These are phyloP conservation scores for Caenorhabditis imperialis DNA, from an alignment of 2,888 invertebrate genomes.

Conservation along the genomic window DNA sequence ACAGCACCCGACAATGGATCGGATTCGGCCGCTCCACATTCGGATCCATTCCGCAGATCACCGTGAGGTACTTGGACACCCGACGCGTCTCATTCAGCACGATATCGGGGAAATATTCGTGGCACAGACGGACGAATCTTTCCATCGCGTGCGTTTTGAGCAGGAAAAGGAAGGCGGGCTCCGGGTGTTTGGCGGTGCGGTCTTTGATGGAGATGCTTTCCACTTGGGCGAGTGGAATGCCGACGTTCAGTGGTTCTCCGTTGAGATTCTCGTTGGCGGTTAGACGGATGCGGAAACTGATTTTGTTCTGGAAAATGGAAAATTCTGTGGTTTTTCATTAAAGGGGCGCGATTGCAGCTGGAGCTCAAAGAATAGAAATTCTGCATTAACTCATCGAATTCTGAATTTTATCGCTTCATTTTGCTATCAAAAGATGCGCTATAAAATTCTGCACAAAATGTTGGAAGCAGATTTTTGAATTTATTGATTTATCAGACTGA, in stretches of 20 bases:
- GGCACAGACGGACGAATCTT: constrained; percentile 9
- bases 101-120: background rate
- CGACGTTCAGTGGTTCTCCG: constrained; percentile 13
- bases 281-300: constrained; percentile 30
- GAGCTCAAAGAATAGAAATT: too few relatives aligned
- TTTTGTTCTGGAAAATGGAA: constrained; percentile 29
- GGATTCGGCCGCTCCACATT: background rate
- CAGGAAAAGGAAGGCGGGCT: constrained; percentile 13
- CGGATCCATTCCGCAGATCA: constrained; percentile 15
- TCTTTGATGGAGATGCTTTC: constrained; percentile 38
- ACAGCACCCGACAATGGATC: constrained; percentile 14
- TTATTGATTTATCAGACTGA: too few relatives aligned
- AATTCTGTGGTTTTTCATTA: too few relatives aligned
- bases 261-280: background rate
- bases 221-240: constrained; percentile 27
- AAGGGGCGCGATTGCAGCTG: too few relatives aligned
- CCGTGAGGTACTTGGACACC: constrained; percentile 22
- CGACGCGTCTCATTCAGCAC: background rate
- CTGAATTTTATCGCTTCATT: too few relatives aligned
- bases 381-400: too few relatives aligned
- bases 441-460: too few relatives aligned
- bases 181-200: constrained; percentile 3
- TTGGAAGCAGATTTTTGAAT: too few relatives aligned
- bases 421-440: too few relatives aligned
- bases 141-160: constrained; percentile 7